Evolutionary conservation across 2,113 vertebrate species (phyloP).

Genomic region (Pogona vitticeps): DNA sequence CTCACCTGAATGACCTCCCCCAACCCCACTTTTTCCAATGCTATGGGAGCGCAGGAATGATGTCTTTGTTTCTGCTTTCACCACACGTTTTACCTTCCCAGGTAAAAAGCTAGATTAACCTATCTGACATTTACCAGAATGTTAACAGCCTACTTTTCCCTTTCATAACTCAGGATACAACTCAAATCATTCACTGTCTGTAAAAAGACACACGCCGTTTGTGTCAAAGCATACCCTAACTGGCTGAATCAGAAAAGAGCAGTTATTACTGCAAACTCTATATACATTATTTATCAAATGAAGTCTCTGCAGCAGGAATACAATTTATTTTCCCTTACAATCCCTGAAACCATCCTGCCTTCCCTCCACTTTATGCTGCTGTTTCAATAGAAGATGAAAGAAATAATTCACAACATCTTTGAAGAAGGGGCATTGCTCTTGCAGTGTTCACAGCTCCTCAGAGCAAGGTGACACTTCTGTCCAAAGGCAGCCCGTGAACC

Average conservation of each 20-base stretch:
- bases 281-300: conserved; percentile 82
- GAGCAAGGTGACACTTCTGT: conserved; percentile 30
- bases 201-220: conserved; percentile 48
- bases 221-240: conserved; percentile 66
- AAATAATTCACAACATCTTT: conserved; percentile 57
- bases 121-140: conserved; percentile 50
- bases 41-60: not conserved
- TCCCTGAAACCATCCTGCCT: not conserved
- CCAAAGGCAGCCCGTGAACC: not conserved
- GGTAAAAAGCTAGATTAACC: conserved; percentile 60
- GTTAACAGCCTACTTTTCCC: conserved; percentile 53
- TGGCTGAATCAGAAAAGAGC: conserved; percentile 56
- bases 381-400: conserved; percentile 63
- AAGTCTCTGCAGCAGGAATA: conserved; percentile 73
- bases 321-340: conserved; percentile 60
- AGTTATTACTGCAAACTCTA: conserved; percentile 72
- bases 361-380: conserved; percentile 44
- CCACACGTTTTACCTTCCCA: not conserved
- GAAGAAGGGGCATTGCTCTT: conserved; percentile 35
- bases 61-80: not conserved
- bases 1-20: not conserved
- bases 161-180: conserved; percentile 39
- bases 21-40: not conserved
- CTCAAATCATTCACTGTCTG: conserved; percentile 52
- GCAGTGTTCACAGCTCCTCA: conserved; percentile 15